Conservation (phyloP, 2,797 vertebrate species). For the Pterois miles region DNA sequence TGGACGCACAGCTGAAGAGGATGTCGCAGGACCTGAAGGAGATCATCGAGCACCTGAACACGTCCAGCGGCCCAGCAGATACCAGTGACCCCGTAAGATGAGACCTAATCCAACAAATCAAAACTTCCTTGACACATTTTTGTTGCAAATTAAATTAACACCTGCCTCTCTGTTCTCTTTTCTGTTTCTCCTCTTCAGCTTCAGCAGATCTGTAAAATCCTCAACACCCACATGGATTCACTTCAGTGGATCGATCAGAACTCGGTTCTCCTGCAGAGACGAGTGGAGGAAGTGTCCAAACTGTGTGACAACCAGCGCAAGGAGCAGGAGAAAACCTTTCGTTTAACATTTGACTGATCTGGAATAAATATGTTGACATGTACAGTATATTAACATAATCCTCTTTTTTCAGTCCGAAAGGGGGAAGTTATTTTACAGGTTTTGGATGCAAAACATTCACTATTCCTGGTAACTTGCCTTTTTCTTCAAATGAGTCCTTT, state of each 20-base stretch:
- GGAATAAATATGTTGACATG: background rate
- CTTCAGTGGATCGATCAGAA: conserved; percentile 95
- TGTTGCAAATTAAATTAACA: conserved; percentile 4
- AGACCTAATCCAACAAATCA: background rate
- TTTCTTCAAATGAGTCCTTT: background rate
- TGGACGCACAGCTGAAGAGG: conserved; percentile 91
- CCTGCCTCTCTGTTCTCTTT: fast-evolving
- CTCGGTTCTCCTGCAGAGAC: conserved; percentile 92
- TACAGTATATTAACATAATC: conserved; percentile 2
- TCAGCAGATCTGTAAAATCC: conserved; percentile 93
- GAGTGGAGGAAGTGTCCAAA: conserved; percentile 95
- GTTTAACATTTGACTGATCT: conserved; percentile 88
- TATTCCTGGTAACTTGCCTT: background rate
- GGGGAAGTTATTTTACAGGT: no score
- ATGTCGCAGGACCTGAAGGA: conserved; percentile 96
- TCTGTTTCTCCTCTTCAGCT: conserved; percentile 78
- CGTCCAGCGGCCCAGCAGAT: conserved; percentile 85
- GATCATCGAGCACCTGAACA: conserved; percentile 91
- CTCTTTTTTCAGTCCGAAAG: background rate
- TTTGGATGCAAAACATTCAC: conserved; percentile 8
- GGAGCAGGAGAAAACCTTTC: conserved; percentile 93
- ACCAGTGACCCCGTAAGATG: conserved; percentile 86
- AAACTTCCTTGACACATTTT: background rate
- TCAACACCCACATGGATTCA: conserved; percentile 94
- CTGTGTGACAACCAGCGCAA: conserved; percentile 92